Percentiles rank a stretch among this genome's conserved stretches.
These are phyloP conservation scores for Mormyrus lacerda DNA, from an alignment of 2,113 vertebrate species.

Conservation along the genomic window DNA sequence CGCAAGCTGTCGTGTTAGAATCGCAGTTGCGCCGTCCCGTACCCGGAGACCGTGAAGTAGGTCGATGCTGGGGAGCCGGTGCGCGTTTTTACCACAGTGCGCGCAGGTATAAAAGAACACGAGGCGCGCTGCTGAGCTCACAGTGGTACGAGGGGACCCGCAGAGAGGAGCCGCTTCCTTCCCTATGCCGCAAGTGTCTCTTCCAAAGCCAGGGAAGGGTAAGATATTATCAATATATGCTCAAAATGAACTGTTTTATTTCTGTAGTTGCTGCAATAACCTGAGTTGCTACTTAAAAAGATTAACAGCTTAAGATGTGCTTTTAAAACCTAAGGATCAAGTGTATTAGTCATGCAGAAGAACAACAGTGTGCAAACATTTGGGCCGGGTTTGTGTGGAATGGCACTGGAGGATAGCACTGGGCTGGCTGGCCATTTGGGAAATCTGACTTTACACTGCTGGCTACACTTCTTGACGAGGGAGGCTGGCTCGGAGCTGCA, in stretches of 20 bases:
- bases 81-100: slow-evolving; percentile 39
- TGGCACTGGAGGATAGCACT: slow-evolving; percentile 37
- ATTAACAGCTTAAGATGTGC: slow-evolving; percentile 7
- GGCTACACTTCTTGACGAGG: slow-evolving; percentile 60
- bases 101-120: slow-evolving; percentile 52
- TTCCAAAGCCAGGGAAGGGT: background rate
- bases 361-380: slow-evolving; percentile 33
- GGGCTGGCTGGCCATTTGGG: slow-evolving; percentile 30
- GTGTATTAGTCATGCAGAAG: slow-evolving; percentile 43
- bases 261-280: background rate
- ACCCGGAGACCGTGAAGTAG: background rate
- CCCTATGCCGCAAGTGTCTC: background rate
- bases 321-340: slow-evolving; percentile 15
- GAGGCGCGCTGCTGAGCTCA: slow-evolving; percentile 35
- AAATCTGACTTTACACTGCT: slow-evolving; percentile 64
- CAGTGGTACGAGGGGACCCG: slow-evolving; percentile 27
- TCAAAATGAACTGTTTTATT: slow-evolving; percentile 12
- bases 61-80: background rate
- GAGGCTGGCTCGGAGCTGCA: slow-evolving; percentile 56
- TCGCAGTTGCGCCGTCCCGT: background rate
- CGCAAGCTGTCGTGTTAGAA: background rate
- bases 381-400: slow-evolving; percentile 49
- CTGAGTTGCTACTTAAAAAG: background rate
- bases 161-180: background rate
- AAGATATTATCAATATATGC: background rate